phyloP scores from a whole-genome alignment of 2,797 vertebrate species.

The Poliocrania exsul region DNA sequence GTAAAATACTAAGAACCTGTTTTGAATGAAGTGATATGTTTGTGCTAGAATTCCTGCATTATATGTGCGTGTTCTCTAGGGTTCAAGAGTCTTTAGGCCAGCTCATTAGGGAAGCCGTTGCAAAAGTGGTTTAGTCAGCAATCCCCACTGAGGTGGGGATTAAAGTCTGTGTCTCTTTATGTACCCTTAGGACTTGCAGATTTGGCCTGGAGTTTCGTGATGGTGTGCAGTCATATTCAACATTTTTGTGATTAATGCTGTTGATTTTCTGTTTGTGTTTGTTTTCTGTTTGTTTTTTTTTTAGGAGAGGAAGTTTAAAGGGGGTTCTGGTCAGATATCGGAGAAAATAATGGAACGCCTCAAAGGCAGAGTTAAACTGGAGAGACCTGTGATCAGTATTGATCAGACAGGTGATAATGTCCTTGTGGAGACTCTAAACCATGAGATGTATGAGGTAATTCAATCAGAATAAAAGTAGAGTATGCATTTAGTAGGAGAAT shows the following conservation, averaged over 20 bases:
- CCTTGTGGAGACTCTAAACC: slow-evolving; percentile 78
- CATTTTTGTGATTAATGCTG: neutral
- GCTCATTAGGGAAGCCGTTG: neutral
- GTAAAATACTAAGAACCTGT: neutral
- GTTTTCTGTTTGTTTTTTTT: neutral
- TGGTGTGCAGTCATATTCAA: neutral
- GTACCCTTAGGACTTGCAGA: neutral
- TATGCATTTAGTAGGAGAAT: slow-evolving; percentile 30
- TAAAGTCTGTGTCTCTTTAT: neutral
- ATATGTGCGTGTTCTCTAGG: neutral
- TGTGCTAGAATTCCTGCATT: neutral
- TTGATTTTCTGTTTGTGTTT: neutral
- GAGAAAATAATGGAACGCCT: slow-evolving; percentile 77
- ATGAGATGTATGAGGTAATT: slow-evolving; percentile 81
- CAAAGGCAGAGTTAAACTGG: slow-evolving; percentile 75
- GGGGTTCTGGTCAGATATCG: slow-evolving; percentile 80
- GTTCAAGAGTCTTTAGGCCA: neutral
- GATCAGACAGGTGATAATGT: slow-evolving; percentile 78
- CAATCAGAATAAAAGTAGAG: slow-evolving; percentile 31
- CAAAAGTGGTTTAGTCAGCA: neutral
- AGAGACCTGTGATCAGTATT: slow-evolving; percentile 74
- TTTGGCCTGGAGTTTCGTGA: neutral
- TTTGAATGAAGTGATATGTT: neutral
- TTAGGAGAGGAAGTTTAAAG: slow-evolving; percentile 84
- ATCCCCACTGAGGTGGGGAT: neutral